These are phyloP conservation scores for Parambassis ranga DNA, from an alignment of 2,797 vertebrate genomes.

Conservation along the genomic window DNA sequence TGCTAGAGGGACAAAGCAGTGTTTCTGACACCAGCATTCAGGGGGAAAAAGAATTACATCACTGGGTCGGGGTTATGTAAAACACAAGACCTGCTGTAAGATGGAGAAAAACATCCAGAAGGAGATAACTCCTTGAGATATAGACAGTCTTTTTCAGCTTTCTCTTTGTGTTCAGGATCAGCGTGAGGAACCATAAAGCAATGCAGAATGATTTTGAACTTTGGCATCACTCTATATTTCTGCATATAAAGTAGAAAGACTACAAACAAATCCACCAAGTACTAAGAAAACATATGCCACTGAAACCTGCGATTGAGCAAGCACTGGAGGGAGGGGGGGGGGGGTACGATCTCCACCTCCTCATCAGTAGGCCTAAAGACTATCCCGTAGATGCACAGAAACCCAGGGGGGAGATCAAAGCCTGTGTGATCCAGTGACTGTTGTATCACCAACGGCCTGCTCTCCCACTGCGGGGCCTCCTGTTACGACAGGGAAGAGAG, in stretches of 20 bases:
- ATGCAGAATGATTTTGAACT: not conserved
- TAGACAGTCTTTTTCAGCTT: not conserved
- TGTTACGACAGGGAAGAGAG: conserved; percentile 29
- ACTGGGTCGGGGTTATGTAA: conserved; percentile 55
- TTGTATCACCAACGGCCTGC: conserved; percentile 59
- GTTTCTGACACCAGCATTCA: conserved; percentile 55
- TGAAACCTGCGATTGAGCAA: conserved; percentile 15
- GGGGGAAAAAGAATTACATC: conserved; percentile 51
- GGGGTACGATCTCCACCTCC: conserved; percentile 50
- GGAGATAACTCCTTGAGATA: not conserved
- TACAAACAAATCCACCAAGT: not conserved
- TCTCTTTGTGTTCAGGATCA: not conserved
- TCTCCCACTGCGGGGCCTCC: conserved; percentile 58
- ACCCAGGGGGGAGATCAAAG: conserved; percentile 69
- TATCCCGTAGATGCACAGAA: conserved; percentile 48
- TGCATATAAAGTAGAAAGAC: not conserved
- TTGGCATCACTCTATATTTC: not conserved
- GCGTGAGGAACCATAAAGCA: not conserved
- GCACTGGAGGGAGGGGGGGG: conserved; percentile 50
- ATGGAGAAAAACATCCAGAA: conserved; percentile 17
- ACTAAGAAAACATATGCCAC: not conserved
- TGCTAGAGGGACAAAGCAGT: conserved; percentile 31
- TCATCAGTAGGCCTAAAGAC: conserved; percentile 62
- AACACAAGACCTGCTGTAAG: conserved; percentile 32
- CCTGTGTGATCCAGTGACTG: conserved; percentile 67